These are phyloP conservation scores for Aspidiotus rigidus DNA, from an alignment of 2,888 invertebrate genomes.

Conservation along the genomic window DNA sequence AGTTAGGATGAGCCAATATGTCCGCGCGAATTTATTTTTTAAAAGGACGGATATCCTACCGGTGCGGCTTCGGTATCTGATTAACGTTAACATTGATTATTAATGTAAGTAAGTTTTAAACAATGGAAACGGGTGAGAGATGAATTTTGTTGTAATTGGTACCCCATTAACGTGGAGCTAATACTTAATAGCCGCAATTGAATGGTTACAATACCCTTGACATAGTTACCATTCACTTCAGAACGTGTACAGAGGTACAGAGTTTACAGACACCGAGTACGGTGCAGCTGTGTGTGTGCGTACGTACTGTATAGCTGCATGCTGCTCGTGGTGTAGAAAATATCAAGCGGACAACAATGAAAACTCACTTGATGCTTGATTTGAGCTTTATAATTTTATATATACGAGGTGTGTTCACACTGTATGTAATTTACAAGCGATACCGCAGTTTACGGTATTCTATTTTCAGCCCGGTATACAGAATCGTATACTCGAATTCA, in stretches of 20 bases:
- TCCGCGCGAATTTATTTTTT: background rate
- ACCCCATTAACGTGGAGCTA: slow-evolving; percentile 33
- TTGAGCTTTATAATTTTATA: slow-evolving; percentile 14
- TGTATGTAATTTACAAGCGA: too few relatives aligned
- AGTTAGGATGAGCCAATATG: background rate
- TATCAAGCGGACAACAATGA: slow-evolving; percentile 25
- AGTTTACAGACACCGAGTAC: too few relatives aligned
- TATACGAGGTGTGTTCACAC: too few relatives aligned
- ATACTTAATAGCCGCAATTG: slow-evolving; percentile 30
- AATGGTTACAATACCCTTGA: slow-evolving; percentile 33
- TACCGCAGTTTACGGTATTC: too few relatives aligned
- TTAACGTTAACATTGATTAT: slow-evolving; percentile 30
- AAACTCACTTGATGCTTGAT: slow-evolving; percentile 29
- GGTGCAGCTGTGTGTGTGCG: too few relatives aligned
- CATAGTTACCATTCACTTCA: slow-evolving; percentile 33
- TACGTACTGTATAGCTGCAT: too few relatives aligned
- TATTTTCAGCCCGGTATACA: too few relatives aligned
- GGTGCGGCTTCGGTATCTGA: slow-evolving; percentile 25
- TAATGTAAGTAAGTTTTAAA: slow-evolving; percentile 25
- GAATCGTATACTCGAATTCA: too few relatives aligned
- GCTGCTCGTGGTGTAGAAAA: too few relatives aligned
- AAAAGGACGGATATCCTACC: slow-evolving; percentile 33
- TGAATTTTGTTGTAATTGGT: slow-evolving; percentile 33
- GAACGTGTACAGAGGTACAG: slow-evolving; percentile 18
- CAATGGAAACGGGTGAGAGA: slow-evolving; percentile 32